Percentiles rank a stretch among this genome's conserved stretches.
These are phyloP conservation scores for Spermophilus dauricus DNA, from an alignment of 2,113 vertebrate genomes.

Conservation along the genomic window DNA sequence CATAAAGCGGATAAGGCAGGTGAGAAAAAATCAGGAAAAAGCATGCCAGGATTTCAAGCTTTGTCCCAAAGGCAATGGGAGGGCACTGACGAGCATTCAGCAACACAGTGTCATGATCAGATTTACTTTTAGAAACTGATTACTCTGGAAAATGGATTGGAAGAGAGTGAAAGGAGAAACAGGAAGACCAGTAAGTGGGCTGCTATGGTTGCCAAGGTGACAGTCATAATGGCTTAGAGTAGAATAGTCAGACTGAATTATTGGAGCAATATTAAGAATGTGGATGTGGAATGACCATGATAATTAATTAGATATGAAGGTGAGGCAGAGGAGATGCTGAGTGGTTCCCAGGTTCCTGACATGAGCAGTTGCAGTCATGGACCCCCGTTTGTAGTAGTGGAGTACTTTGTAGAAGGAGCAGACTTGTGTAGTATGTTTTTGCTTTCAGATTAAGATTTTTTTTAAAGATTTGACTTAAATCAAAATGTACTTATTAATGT, in stretches of 20 bases:
- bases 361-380: not conserved
- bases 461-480: not conserved
- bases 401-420: not conserved
- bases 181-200: not conserved
- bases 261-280: not conserved
- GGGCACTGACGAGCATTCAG: constrained; percentile 28
- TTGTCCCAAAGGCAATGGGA: not conserved
- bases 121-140: constrained; percentile 37
- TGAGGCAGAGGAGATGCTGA: not conserved
- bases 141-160: not conserved
- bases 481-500: not conserved
- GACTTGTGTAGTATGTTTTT: not conserved
- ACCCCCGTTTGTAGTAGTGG: not conserved
- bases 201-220: not conserved
- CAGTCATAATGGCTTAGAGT: not conserved
- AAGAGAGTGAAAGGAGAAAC: not conserved
- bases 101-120: not conserved
- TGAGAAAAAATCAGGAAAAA: not conserved
- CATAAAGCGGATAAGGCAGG: not conserved
- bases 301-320: not conserved
- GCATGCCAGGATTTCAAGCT: not conserved
- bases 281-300: not conserved
- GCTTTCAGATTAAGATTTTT: constrained; percentile 12
- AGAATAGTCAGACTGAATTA: constrained; percentile 3
- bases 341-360: not conserved